A percentile compares a stretch with the other conserved stretches of the same genome.
phyloP scores from a whole-genome alignment of 2,888 invertebrate species.

The Cephonodes hylas region DNA sequence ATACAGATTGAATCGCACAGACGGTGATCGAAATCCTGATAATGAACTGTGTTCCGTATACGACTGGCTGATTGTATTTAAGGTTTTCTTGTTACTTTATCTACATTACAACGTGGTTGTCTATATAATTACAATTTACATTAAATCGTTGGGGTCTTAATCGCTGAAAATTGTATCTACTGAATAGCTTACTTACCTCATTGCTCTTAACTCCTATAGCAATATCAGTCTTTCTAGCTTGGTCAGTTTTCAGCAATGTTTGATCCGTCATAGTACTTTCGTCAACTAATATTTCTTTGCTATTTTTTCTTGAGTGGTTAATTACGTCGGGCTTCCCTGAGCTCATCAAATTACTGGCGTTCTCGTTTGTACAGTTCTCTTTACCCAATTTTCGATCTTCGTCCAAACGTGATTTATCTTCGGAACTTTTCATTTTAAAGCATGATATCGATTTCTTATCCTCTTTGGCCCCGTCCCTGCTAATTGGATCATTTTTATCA shows the following conservation, averaged over 20 bases:
- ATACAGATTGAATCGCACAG: constrained; percentile 66
- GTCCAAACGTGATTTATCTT: constrained; percentile 64
- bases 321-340: constrained; percentile 65
- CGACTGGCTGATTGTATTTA: constrained; percentile 33
- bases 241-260: constrained; percentile 48
- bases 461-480: constrained; percentile 60
- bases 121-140: not conserved
- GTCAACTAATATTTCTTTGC: constrained; percentile 58
- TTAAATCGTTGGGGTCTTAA: not conserved
- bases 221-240: constrained; percentile 65
- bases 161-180: not conserved
- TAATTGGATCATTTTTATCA: constrained; percentile 61
- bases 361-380: constrained; percentile 73
- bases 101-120: not conserved
- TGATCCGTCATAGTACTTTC: constrained; percentile 62
- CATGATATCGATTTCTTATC: constrained; percentile 74
- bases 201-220: constrained; percentile 53
- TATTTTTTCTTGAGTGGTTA: constrained; percentile 63
- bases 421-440: constrained; percentile 74
- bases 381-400: constrained; percentile 63
- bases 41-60: constrained; percentile 48
- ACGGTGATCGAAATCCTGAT: constrained; percentile 49
- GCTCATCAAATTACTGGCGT: constrained; percentile 64
- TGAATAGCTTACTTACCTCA: constrained; percentile 50
- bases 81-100: constrained; percentile 19